Conservation (phyloP, 2,113 vertebrate genomes). For the Tragulus kanchil region DNA sequence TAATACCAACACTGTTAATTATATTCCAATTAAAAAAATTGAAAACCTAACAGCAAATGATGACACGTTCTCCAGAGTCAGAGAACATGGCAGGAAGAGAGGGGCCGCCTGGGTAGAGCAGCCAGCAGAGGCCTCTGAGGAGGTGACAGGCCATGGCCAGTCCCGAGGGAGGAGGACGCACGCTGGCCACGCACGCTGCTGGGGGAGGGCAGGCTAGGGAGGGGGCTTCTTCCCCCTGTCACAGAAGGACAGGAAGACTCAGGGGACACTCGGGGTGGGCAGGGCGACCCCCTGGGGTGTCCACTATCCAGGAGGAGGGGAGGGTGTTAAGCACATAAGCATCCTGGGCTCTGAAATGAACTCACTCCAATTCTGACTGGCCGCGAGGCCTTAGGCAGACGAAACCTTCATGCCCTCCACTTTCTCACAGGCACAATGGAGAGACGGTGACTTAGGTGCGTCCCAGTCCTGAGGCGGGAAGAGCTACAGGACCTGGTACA, state of each 20-base stretch:
- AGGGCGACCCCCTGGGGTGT: background rate
- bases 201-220: background rate
- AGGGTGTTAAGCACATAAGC: background rate
- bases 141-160: background rate
- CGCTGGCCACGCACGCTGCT: too few relatives aligned
- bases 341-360: background rate
- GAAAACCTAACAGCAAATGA: background rate
- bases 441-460: background rate
- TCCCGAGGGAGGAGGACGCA: background rate
- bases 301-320: fast-evolving
- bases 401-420: background rate
- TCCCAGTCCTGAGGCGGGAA: background rate
- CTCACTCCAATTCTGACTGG: background rate
- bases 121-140: background rate
- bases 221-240: background rate
- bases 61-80: background rate
- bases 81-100: too few relatives aligned
- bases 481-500: background rate
- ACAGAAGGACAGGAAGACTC: background rate
- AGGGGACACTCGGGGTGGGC: background rate
- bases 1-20: background rate
- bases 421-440: background rate
- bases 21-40: background rate
- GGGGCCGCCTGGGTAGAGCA: too few relatives aligned
- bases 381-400: background rate